These are phyloP conservation scores for Galerucella pusilla DNA, from an alignment of 2,888 invertebrate species.

Conservation along the genomic window DNA sequence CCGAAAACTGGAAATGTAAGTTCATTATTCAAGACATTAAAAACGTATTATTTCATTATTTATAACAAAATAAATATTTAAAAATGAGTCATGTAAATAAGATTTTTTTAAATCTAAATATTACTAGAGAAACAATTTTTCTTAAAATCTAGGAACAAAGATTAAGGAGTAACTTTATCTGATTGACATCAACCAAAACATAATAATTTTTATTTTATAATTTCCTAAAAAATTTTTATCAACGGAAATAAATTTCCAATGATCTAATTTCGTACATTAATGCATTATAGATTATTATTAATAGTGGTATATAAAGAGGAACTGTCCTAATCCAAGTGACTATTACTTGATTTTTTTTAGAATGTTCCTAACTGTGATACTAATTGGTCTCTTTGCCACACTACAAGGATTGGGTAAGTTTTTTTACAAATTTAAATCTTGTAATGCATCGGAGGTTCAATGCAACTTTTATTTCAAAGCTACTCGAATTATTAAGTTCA, in stretches of 20 bases:
- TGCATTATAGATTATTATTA: background rate
- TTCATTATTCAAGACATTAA: too few relatives aligned
- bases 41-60: too few relatives aligned
- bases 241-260: conserved; percentile 16
- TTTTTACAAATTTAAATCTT: background rate
- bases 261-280: background rate
- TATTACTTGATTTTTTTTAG: conserved; percentile 21
- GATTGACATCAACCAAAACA: conserved; percentile 5
- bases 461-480: too few relatives aligned
- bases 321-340: background rate
- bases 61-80: too few relatives aligned
- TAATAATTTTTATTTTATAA: background rate
- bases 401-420: conserved; percentile 35
- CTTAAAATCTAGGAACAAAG: background rate
- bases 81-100: too few relatives aligned
- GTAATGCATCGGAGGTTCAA: background rate
- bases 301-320: background rate
- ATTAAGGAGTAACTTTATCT: background rate
- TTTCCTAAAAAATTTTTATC: conserved; percentile 18
- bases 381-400: conserved; percentile 20
- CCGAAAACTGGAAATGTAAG: too few relatives aligned
- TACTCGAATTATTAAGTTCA: too few relatives aligned
- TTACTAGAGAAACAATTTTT: background rate
- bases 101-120: background rate
- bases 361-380: conserved; percentile 31